Base-by-base conservation (phyloP, 2,113 vertebrate genomes). In the Larimichthys polyactis region DNA sequence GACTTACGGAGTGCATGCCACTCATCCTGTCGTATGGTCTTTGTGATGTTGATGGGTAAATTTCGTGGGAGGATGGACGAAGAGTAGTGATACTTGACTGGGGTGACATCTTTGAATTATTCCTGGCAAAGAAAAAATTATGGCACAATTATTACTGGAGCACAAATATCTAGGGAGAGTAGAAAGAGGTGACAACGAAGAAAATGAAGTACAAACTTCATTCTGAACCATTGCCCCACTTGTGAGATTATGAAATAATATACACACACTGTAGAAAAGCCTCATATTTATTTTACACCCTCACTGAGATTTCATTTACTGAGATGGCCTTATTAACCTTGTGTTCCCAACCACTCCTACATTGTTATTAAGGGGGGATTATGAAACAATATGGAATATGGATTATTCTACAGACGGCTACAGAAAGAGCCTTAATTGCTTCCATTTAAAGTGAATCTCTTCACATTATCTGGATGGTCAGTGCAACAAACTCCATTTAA, bases 1-100 rank as follows among this genome's bases (percentile, higher is more conserved):
- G 82, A 97, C 97, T 98, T 93, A 98, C 97, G 97, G 64, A 98
- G 96, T 0, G 97, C 96, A 0, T 97, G 97, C 97, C 97, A 97
- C 84, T 98, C 97, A 16, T 98, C 97, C 91, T 97, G 97, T 14
- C 97, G 96, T 90, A 98, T 98, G 84, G 96, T 97, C 94, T 97
- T 97, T 51, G 96, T 97, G 90, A 97, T 95, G 92, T 97, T 97
- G 90, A 96, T 44, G 19, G 97, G 96, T 54, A 97, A 89, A 90
- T 98, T 97, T 82, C 95, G 92, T 55, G 97, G 97, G 79, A 98
- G 95, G 65, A 96, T 95, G 77, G 96, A 97, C 43, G 97, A 98
- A 60, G 97, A 96, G 94, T 98, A 98, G 93, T 98, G 97, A 83
- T 98, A 98, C 83, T 96, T 97, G 85, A 98, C 96, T 58, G 96